Base-by-base conservation (phyloP, 2,113 vertebrate species). In the Cercocebus atys region DNA sequence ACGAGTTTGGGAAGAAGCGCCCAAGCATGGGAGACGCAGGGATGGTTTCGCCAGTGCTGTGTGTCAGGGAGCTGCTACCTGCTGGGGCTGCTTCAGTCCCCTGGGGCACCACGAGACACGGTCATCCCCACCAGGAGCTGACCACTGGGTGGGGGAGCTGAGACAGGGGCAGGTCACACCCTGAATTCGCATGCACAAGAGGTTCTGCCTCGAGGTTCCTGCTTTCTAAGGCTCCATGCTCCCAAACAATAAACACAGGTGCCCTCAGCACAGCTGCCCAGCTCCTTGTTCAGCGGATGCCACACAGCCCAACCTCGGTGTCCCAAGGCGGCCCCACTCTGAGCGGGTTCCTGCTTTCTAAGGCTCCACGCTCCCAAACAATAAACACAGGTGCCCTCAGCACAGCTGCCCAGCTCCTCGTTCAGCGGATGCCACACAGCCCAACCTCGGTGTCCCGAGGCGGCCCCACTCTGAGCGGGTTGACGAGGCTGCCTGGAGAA, bases 101-200 rank as follows among this genome's bases (percentile, higher is more conserved):
- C 30, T 1, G 8, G 22, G 14, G 23, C 38, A 20, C 6, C 2
- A 11, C 0, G 5, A 5, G 6, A 14, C 8, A 12, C 10, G 0
- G 22, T 11, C 5, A 2, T 17, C 14, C 45, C 61, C n/a, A 3
- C 8, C 0, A 55, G 66, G 23, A 35, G 40, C 5, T 4, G 30
- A 5, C 17, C 18, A 0, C 20, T 23, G 23, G 23, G 32, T 1
- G 4, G 22, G n/a, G 85, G 30, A 68, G 38, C 20, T 3, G 17
- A 66, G 75, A 45, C 3, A n/a, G 22, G 1, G 3, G 14, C 22
- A 4, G 3, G 5, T 25, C 43, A 6, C 13, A 25, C 35, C 17
- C 32, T 1, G 10, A 30, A 43, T 45, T 40, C 38, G 23, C 52
- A 38, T 3, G 17, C 4, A 9, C 76, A 45, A 27, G n/a, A 83